A percentile compares a stretch with the other conserved stretches of the same genome.
Evolutionary conservation across 2,113 vertebrate species (phyloP).

Genomic region (Sula dactylatra): DNA sequence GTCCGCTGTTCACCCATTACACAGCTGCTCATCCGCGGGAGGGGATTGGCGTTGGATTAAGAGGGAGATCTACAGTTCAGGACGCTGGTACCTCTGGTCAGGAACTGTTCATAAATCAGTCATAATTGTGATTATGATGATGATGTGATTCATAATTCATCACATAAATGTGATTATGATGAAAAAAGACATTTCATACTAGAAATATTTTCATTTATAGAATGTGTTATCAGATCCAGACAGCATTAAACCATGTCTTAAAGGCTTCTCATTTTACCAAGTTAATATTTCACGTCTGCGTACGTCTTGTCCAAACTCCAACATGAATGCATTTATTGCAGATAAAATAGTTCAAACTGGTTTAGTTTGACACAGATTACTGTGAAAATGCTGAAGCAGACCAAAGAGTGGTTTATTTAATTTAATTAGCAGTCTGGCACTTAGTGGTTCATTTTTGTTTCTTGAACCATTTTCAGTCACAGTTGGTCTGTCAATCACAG

Average conservation of each 20-base stretch:
- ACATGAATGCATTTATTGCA: neutral
- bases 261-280: neutral
- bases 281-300: neutral
- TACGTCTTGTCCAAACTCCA: neutral
- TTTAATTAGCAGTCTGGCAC: neutral
- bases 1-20: neutral
- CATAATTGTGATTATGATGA: neutral
- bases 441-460: neutral
- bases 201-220: neutral
- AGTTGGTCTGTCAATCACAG: neutral
- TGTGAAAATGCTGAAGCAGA: neutral
- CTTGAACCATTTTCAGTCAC: neutral
- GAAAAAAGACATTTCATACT: neutral
- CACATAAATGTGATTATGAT: no score
- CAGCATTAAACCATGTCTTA: neutral
- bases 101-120: neutral
- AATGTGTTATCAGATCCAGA: neutral
- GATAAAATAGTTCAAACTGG: neutral
- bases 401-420: neutral
- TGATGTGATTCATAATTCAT: no score
- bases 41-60: neutral
- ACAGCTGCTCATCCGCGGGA: fast-evolving
- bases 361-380: neutral
- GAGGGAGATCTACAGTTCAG: neutral
- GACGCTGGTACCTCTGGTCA: neutral